Evolutionary conservation across 2,888 invertebrate species (phyloP).

Genomic region (Selenia dentaria): DNA sequence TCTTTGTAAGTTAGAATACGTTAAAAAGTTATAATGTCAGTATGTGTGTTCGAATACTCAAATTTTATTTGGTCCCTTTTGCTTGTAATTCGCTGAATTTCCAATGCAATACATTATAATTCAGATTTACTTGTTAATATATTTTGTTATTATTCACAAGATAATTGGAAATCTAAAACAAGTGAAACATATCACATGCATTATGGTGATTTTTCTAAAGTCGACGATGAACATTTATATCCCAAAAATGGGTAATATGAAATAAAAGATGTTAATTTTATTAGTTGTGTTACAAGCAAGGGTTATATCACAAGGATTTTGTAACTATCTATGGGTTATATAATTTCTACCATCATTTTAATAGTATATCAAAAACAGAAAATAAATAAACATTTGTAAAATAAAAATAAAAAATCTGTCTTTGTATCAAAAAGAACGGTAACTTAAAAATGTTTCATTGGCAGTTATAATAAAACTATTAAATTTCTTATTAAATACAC

Average conservation of each 20-base stretch:
- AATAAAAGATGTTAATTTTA: conserved; percentile 64
- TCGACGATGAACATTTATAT: conserved; percentile 26
- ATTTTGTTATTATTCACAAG: conserved; percentile 66
- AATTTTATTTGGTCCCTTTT: conserved; percentile 82
- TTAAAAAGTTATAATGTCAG: conserved; percentile 62
- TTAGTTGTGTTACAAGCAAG: conserved; percentile 85
- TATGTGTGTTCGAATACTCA: conserved; percentile 56
- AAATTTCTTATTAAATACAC: conserved; percentile 54
- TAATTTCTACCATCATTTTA: conserved; percentile 42
- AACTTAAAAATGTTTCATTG: conserved; percentile 71
- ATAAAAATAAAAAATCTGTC: conserved; percentile 62
- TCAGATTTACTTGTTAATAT: conserved; percentile 68
- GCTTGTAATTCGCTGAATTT: conserved; percentile 77
- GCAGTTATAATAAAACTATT: conserved; percentile 64
- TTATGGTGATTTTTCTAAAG: conserved; percentile 38
- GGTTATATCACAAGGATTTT: conserved; percentile 75
- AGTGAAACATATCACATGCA: conserved; percentile 58
- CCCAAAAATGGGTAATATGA: conserved; percentile 28
- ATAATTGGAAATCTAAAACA: conserved; percentile 48
- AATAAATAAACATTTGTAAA: conserved; percentile 52
- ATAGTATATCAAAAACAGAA: conserved; percentile 46
- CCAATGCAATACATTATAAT: conserved; percentile 53
- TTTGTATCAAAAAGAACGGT: conserved; percentile 76
- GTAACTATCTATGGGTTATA: conserved; percentile 52
- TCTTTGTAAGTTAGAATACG: conserved; percentile 65